Base-by-base conservation (phyloP, 2,797 vertebrate species). In the Ambastaia sidthimunki region DNA sequence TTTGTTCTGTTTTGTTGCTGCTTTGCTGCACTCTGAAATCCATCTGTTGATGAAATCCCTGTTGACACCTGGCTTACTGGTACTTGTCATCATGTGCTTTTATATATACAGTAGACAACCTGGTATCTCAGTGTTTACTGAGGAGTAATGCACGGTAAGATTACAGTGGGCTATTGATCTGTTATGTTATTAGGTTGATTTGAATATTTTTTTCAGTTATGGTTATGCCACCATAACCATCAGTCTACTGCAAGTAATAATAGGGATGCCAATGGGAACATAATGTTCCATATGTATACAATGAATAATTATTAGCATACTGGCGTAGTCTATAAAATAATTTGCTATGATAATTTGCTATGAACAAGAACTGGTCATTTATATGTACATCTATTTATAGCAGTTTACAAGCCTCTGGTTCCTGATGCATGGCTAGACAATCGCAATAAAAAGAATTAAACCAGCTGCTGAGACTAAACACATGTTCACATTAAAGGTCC, bases 21-120 rank as follows among this genome's bases (percentile, higher is more conserved):
- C 63, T 78, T 82, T 77, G 52, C 72, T 71, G 66, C 66, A 37
- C 60, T 50, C 5, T 50, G 34, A 52, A 21, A n/a, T 60, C 82
- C 73, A 76, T 76, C 72, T 80, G 82, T 80, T 71, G 55, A 44
- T 62, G 52, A 65, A 72, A 62, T 67, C 68, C 52, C 68, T 55
- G 13, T 76, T 73, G 62, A 72, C 52, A 44, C n/a, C 60, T 37
- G 21, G 37, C 63, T 60, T 31, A 68, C 48, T 55, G 44, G 54
- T 44, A 31, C 25, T 47, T 37, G 34, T 37, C 34, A 37, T 37
- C 34, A 37, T 74, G 44, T 66, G 76, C 19, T 47, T 74, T 23
- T n/a, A n/a, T 59, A 57, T 55, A 48, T 50, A 48, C 41, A 31
- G 12, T 18, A 47, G 55, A 37, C 63, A 74, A 59, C 23, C 71